Percentiles rank a stretch among this genome's conserved stretches.
Conservation (phyloP, 2,888 invertebrate species). For the Lasioglossum calceatum region DNA sequence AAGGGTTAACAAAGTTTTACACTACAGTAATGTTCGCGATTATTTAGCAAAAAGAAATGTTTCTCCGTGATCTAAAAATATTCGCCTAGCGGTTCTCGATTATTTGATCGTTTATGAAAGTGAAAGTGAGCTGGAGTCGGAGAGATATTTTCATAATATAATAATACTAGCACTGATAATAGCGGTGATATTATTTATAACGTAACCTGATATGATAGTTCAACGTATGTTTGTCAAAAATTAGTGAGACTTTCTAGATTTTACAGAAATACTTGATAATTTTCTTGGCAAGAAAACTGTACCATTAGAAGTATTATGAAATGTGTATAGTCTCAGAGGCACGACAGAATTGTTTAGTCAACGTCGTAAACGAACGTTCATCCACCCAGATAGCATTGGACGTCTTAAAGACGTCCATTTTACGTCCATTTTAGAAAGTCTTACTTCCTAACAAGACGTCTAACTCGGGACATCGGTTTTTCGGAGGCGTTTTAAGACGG, state of each 20-base stretch:
- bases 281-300: background rate
- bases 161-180: slow-evolving; percentile 12
- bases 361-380: too few relatives aligned
- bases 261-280: background rate
- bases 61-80: background rate
- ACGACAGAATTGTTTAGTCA: too few relatives aligned
- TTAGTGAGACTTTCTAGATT: background rate
- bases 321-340: too few relatives aligned
- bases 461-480: too few relatives aligned
- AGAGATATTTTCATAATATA: slow-evolving; percentile 29
- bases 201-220: background rate
- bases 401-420: too few relatives aligned
- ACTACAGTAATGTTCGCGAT: background rate
- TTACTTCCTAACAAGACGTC: too few relatives aligned
- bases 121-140: slow-evolving; percentile 44
- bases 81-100: slow-evolving; percentile 24
- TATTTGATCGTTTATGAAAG: slow-evolving; percentile 49
- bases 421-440: too few relatives aligned
- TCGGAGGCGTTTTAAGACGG: too few relatives aligned
- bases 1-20: background rate
- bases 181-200: background rate
- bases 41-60: background rate
- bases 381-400: too few relatives aligned
- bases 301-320: background rate
- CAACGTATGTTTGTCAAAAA: background rate